These are phyloP conservation scores for Helleia helle DNA, from an alignment of 2,888 invertebrate species.

Conservation along the genomic window DNA sequence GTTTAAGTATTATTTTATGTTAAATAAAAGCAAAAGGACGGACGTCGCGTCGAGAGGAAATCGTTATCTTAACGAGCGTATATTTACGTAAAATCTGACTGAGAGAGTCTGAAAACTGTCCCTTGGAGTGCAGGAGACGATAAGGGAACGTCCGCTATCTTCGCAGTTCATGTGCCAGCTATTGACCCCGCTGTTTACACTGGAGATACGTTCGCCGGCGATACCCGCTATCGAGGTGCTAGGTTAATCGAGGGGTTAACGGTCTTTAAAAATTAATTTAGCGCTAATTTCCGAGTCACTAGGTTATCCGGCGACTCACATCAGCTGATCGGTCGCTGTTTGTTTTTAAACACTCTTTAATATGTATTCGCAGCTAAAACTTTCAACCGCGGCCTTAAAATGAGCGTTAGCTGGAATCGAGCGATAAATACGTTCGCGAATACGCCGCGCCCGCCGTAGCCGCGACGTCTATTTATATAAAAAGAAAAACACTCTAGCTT, in stretches of 20 bases:
- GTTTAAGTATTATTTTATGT: constrained; percentile 49
- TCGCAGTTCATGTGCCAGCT: constrained; percentile 62
- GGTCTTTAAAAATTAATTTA: constrained; percentile 57
- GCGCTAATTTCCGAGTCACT: constrained; percentile 24
- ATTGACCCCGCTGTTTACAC: constrained; percentile 65
- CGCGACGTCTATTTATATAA: constrained; percentile 54
- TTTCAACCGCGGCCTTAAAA: constrained; percentile 62
- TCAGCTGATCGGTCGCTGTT: constrained; percentile 37
- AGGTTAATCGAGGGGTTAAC: constrained; percentile 59
- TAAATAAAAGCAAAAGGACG: constrained; percentile 52
- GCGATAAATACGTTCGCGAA: constrained; percentile 64
- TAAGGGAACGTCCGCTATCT: constrained; percentile 53
- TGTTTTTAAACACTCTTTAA: constrained; percentile 45
- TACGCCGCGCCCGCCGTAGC: constrained; percentile 47
- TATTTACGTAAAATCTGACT: constrained; percentile 70
- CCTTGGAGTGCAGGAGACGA: constrained; percentile 53
- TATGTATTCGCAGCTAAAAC: constrained; percentile 56
- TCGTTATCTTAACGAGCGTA: constrained; percentile 64
- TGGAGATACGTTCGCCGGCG: neutral
- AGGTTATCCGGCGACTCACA: constrained; percentile 14
- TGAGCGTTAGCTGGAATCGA: constrained; percentile 48
- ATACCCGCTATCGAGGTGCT: neutral
- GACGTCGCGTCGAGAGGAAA: constrained; percentile 58
- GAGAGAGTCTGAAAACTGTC: constrained; percentile 51
- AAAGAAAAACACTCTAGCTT: constrained; percentile 46